These are phyloP conservation scores for Drosophila diplacantha DNA, from an alignment of 2,888 invertebrate genomes.

Conservation along the genomic window DNA sequence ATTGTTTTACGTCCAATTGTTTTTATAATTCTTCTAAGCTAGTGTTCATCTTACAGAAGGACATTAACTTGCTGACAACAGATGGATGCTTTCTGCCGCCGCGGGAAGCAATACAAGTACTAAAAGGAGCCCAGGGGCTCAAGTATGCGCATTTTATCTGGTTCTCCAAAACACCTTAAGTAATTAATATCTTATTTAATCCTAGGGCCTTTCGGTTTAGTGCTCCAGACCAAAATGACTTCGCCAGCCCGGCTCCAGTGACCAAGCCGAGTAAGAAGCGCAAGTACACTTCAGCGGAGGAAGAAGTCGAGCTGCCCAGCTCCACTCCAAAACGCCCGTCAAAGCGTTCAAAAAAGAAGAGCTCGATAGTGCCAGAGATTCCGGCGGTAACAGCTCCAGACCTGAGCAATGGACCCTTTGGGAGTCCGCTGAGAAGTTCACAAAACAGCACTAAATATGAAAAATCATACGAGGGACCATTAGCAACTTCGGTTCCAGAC, in stretches of 20 bases:
- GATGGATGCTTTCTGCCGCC: slow-evolving; percentile 62
- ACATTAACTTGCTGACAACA: slow-evolving; percentile 53
- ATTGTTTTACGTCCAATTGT: too few species aligned
- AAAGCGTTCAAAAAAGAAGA: slow-evolving; percentile 49
- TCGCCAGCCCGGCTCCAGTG: not conserved
- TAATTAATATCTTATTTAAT: not conserved
- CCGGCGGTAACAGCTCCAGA: not conserved
- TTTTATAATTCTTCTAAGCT: not conserved
- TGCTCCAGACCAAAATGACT: not conserved
- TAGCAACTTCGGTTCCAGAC: not conserved
- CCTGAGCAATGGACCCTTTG: not conserved
- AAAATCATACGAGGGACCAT: not conserved
- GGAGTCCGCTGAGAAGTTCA: not conserved
- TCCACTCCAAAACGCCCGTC: slow-evolving; percentile 48
- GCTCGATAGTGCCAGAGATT: not conserved
- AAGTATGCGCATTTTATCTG: slow-evolving; percentile 36
- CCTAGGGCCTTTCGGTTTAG: slow-evolving; percentile 37
- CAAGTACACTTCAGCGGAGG: slow-evolving; percentile 40
- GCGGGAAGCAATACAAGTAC: slow-evolving; percentile 56
- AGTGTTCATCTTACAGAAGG: slow-evolving; percentile 23
- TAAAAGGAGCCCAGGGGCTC: slow-evolving; percentile 38
- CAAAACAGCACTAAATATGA: slow-evolving; percentile 6
- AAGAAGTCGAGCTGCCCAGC: slow-evolving; percentile 38
- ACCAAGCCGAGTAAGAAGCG: slow-evolving; percentile 38
- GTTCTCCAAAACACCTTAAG: not conserved